Conservation (phyloP, 1,140 invertebrate genomes). For the Armadillidium nasatum region DNA sequence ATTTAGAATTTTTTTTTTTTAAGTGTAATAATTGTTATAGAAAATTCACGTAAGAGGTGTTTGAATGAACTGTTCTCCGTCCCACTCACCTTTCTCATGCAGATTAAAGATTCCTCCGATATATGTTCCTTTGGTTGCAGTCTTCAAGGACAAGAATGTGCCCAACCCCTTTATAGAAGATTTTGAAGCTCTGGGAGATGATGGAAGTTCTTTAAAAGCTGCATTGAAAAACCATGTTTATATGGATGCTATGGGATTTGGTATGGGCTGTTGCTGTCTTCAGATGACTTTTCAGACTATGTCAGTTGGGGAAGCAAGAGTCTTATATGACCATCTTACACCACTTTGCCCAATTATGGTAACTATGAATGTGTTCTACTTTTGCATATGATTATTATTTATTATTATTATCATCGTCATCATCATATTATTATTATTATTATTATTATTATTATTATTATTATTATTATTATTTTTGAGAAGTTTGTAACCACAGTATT, state of each 20-base stretch:
- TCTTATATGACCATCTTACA: constrained; percentile 92
- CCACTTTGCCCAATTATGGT: constrained; percentile 93
- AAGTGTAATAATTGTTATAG: too few species aligned
- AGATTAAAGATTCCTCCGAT: not conserved
- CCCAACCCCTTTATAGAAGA: constrained; percentile 68
- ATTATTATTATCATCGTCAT: too few species aligned
- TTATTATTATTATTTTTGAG: too few species aligned
- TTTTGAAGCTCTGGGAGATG: constrained; percentile 61
- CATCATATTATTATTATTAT: too few species aligned
- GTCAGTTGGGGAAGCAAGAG: constrained; percentile 90
- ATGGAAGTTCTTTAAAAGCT: constrained; percentile 62
- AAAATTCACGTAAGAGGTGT: too few species aligned
- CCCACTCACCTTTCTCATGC: not conserved
- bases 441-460: too few species aligned
- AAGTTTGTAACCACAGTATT: too few species aligned
- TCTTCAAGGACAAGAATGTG: constrained; percentile 83
- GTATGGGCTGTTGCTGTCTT: constrained; percentile 97
- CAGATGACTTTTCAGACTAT: constrained; percentile 88
- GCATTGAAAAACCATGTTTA: constrained; percentile 81
- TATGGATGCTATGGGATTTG: constrained; percentile 99
- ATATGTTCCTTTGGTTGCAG: constrained; percentile 51
- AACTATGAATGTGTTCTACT: not conserved
- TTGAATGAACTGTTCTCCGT: not conserved
- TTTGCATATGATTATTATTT: too few species aligned
- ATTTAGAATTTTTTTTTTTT: too few species aligned